These are phyloP conservation scores for Clytia hemisphaerica DNA, from an alignment of 30 jellyfish, hydroid and myxozoan genomes.

Conservation along the genomic window DNA sequence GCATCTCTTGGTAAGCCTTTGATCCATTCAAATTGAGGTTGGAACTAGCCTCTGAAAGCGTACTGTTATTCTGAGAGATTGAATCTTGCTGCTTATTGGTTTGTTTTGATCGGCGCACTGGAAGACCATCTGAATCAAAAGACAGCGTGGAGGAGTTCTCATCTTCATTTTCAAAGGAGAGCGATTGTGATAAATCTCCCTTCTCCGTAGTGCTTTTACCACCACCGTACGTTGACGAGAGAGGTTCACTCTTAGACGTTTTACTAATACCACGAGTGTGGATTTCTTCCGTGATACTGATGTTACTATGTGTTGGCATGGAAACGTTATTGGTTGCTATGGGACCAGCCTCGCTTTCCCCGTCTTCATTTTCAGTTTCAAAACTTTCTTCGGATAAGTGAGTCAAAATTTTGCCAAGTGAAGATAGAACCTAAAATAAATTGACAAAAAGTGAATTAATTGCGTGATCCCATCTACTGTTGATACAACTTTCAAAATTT, in stretches of 20 bases:
- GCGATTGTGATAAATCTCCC: neutral
- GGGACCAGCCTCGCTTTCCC: neutral
- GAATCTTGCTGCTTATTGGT: neutral
- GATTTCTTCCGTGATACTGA: too few species aligned
- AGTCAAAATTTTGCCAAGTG: constrained; percentile 9
- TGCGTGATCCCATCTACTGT: too few species aligned
- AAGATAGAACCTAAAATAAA: too few species aligned
- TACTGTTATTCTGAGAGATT: neutral
- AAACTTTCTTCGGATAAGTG: too few species aligned
- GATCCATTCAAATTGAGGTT: neutral
- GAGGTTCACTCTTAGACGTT: too few species aligned
- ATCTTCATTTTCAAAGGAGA: neutral
- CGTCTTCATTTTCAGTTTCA: neutral
- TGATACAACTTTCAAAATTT: too few species aligned
- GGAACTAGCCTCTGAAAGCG: neutral
- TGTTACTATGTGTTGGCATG: too few species aligned
- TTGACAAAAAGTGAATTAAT: too few species aligned
- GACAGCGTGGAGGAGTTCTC: constrained; percentile 16
- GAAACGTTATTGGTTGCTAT: too few species aligned
- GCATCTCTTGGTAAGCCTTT: neutral
- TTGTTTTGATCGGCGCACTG: constrained; percentile 2
- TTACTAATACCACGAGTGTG: too few species aligned
- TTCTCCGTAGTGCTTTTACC: neutral
- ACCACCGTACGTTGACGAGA: neutral
- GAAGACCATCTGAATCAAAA: constrained; percentile 35